Percentiles rank a stretch among this genome's conserved stretches.
These are phyloP conservation scores for Hystrix cristata DNA, from an alignment of 2,113 vertebrate species.

Conservation along the genomic window DNA sequence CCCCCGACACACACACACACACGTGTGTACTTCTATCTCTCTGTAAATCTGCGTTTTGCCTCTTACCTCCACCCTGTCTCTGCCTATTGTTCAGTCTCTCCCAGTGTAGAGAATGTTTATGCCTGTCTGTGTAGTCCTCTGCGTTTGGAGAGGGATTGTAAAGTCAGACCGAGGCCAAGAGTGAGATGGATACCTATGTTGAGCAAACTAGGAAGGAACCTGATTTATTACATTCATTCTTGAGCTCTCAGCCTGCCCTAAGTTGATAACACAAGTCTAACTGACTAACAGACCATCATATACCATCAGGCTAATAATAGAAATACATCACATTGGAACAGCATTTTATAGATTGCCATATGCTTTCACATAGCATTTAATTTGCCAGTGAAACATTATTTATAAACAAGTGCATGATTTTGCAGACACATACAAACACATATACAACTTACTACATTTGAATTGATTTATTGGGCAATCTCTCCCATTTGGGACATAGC, in stretches of 20 bases:
- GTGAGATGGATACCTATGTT: not conserved
- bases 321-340: not conserved
- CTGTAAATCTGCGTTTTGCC: not conserved
- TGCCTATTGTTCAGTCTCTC: not conserved
- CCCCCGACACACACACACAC: not conserved
- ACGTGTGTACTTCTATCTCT: not conserved
- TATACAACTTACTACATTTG: not conserved
- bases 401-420: not conserved
- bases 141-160: not conserved
- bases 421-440: not conserved
- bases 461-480: conserved; percentile 9
- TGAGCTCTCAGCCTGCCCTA: not conserved
- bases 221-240: not conserved
- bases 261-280: not conserved
- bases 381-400: not conserved
- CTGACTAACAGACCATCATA: not conserved
- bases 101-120: not conserved
- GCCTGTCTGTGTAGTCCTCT: not conserved
- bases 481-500: not conserved
- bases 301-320: not conserved
- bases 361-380: not conserved
- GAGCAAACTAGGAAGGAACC: not conserved
- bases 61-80: not conserved
- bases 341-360: not conserved
- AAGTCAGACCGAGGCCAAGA: not conserved